Evolutionary conservation across 2,113 vertebrate genomes (phyloP), one percentile per base, ranked within the genome.

Genomic region (Felis catus): DNA sequence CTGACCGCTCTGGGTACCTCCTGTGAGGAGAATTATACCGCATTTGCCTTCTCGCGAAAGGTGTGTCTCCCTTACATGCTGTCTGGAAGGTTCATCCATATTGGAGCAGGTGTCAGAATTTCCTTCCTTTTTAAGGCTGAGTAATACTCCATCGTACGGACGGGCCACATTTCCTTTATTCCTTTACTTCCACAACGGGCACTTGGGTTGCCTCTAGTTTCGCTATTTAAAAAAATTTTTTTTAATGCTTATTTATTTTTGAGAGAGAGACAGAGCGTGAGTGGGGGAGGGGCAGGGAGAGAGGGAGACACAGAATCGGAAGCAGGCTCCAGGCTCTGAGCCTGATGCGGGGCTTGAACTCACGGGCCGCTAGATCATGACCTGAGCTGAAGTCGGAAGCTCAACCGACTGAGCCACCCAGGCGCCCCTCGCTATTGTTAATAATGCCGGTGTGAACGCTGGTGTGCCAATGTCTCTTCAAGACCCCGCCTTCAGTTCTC

Each of bases 1-100:
- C 7, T 5, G 29, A 0, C 1, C 0, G 2, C 14, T 5, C 8
- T 58, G 7, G 5, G 15, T 1, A 1, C 31, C 5, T 7, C 14
- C 0, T 0, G 19, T 1, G 12, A 21, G 45, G 3, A 10, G 27
- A 3, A 1, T 18, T 14, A 1, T 0, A 0, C 2, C 1, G 18
- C 0, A 2, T 41, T 6, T 51, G 63, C 6, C 31, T 23, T 10
- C 29, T 3, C 13, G 65, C 19, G n/a, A 23, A 27, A n/a, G 63
- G 13, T 31, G 36, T 7, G 14, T 8, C 3, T 25, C 39, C 7
- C 51, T 81, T 2, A 14, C 21, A 0, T 2, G 0, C 0, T 2
- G 27, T 51, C 53, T 13, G 19, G 4, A 11, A 0, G 83, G 10
- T 18, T 4, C 6, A 2, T 27, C 53, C 3, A 0, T 4, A 5